phyloP scores from a whole-genome alignment of 2,113 vertebrate genomes.

The Bufo bufo region DNA sequence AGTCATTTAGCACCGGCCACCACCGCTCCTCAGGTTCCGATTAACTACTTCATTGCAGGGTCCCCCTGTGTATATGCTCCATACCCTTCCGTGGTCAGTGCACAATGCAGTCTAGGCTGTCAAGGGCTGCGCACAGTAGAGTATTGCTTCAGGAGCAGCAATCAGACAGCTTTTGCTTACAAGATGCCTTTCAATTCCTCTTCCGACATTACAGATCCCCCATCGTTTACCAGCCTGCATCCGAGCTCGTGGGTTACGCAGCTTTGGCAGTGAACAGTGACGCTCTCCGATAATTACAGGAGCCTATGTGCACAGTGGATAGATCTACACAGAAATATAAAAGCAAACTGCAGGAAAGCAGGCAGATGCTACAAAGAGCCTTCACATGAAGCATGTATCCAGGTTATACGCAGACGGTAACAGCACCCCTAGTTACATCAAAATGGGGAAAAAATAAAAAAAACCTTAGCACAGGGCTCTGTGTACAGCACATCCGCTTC shows the following conservation, averaged over 20 bases:
- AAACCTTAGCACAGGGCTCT: neutral
- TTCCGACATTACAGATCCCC: constrained; percentile 32
- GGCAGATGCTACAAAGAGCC: constrained; percentile 1
- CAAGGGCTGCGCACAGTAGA: neutral
- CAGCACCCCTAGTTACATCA: neutral
- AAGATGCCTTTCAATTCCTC: constrained; percentile 10
- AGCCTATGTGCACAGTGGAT: neutral
- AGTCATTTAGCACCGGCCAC: neutral
- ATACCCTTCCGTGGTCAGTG: neutral
- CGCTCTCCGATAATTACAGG: neutral
- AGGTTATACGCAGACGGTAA: neutral
- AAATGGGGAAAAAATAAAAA: neutral
- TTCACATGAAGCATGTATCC: neutral
- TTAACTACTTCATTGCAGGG: neutral
- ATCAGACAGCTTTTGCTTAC: constrained; percentile 4
- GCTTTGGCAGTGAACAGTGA: neutral
- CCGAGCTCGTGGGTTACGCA: neutral
- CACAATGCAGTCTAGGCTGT: neutral
- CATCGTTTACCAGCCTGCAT: neutral
- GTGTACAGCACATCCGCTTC: constrained; percentile 27
- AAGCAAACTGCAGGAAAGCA: neutral
- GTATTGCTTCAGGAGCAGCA: neutral
- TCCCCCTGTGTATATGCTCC: neutral
- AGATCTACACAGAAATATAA: neutral
- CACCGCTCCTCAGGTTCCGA: neutral